Evolutionary conservation across 2,797 vertebrate genomes (phyloP), one percentile per base, ranked within the genome.

Genomic region (Taeniopygia guttata): DNA sequence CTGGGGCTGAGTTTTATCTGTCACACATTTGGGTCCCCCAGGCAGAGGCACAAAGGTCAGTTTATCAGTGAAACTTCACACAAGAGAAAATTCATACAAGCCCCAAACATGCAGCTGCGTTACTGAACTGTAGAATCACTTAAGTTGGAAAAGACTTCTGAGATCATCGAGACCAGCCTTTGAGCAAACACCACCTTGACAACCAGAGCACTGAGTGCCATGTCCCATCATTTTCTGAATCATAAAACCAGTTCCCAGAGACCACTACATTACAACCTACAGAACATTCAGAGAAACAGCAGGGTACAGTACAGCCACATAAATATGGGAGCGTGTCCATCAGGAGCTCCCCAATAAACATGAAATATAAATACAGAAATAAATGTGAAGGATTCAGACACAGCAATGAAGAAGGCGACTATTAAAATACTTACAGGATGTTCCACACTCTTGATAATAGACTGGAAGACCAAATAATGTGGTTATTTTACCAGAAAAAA

Each of bases 391-490:
- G 36, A 58, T 66, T 75, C 51, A 56, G 48, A 70, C 16, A 63
- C 14, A 59, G 38, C 0, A 0, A 76, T 0, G 2, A 89, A 69
- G 36, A 64, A 1, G 7, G 62, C 0, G 0, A n/a, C 17, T 32
- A 56, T 22, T 63, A 34, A 82, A 82, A 40, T 46, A 83, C 19
- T 34, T 67, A 84, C 26, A 38, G n/a, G 26, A 77, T n/a, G 32
- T 63, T 82, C 77, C 27, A 34, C 9, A 25, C 38, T 76, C 55
- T 83, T 87, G 43, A 21, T 55, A 82, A 64, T 22, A 73, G 0
- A 4, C 23, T 84, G 32, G n/a, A 89, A 84, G 29, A 76, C 20
- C 30, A 87, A 87, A 89, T 52, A 73, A 55, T 48, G 51, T 2
- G 23, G 40, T 19, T 34, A 30, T 30, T 83, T 30, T 21, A 62